Evolutionary conservation across 2,113 vertebrate species (phyloP).

Genomic region (Lichenostomus cassidix): DNA sequence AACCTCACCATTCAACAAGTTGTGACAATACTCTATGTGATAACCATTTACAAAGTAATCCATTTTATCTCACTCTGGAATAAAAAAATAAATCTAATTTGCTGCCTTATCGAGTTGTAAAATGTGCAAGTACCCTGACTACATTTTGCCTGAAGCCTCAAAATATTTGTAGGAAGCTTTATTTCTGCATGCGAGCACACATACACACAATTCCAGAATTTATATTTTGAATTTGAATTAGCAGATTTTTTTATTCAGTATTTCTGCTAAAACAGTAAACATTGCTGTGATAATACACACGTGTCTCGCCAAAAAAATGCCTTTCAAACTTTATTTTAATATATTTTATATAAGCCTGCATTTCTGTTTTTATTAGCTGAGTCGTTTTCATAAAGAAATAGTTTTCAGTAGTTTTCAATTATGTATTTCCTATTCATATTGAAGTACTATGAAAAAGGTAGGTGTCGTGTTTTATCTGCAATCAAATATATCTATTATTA

Average conservation of each 20-base stretch:
- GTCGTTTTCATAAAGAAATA: background rate
- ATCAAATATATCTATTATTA: background rate
- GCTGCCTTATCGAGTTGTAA: background rate
- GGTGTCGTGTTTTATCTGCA: background rate
- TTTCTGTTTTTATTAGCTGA: background rate
- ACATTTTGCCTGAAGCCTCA: background rate
- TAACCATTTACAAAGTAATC: background rate
- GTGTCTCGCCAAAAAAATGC: rapidly evolving
- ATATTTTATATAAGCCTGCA: rapidly evolving
- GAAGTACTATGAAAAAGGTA: background rate
- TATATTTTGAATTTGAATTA: background rate
- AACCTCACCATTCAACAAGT: background rate
- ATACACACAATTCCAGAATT: background rate
- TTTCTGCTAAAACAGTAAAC: background rate
- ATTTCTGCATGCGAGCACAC: too few species aligned
- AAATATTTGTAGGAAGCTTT: background rate
- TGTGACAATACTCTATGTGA: background rate
- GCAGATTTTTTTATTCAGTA: background rate
- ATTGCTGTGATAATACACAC: background rate
- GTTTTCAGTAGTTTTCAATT: background rate
- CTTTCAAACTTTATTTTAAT: background rate
- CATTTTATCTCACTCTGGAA: background rate
- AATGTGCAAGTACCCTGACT: background rate
- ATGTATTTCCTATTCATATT: background rate
- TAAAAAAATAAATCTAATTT: background rate